Evolutionary conservation across 2,797 vertebrate genomes (phyloP), one percentile per base, ranked within the genome.

Genomic region (Notolabrus celidotus): DNA sequence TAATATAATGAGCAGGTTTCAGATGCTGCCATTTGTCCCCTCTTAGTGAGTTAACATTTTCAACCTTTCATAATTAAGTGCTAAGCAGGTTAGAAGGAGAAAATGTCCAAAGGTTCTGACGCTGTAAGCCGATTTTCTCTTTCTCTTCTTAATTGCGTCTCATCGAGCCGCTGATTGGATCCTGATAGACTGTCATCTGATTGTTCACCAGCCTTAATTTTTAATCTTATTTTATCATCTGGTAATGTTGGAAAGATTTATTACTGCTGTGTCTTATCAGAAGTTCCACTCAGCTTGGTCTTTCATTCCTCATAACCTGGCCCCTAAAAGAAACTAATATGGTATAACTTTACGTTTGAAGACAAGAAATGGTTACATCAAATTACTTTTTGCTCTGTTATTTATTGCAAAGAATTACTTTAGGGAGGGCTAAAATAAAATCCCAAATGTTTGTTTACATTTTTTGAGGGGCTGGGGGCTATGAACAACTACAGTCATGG

Each of bases 171-270:
- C 79, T 87, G 88, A 92, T 91, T 89, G 81, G 82, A 88, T 85
- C 77, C 47, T 86, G 90, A 90, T 91, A 86, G 74, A 54, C 75
- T 16, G 15, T 84, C 77, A 80, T 74, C 67, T 87, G 70, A 88
- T 84, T 88, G 66, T 83, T 76, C 77, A 51, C 72, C 75, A 78
- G 74, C 62, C 77, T 54, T 83, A 77, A 83, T 86, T 88, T 77
- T 68, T 61, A 76, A 90, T 90, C 79, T 80, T 86, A 88, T 90
- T 85, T 78, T 84, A 91, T 79, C 80, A 89, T 86, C 83, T 45
- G 51, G 33, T 56, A 75, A 75, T 57, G 74, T 82, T 74, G 73
- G 74, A 81, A 74, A 83, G 80, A 86, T 87, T 79, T 82, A 83
- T 86, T 71, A 67, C 61, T 43, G 39, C 43, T 43, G 54, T 84